These are phyloP conservation scores for Prunella fulvescens DNA, from an alignment of 2,113 vertebrate genomes.

Conservation along the genomic window DNA sequence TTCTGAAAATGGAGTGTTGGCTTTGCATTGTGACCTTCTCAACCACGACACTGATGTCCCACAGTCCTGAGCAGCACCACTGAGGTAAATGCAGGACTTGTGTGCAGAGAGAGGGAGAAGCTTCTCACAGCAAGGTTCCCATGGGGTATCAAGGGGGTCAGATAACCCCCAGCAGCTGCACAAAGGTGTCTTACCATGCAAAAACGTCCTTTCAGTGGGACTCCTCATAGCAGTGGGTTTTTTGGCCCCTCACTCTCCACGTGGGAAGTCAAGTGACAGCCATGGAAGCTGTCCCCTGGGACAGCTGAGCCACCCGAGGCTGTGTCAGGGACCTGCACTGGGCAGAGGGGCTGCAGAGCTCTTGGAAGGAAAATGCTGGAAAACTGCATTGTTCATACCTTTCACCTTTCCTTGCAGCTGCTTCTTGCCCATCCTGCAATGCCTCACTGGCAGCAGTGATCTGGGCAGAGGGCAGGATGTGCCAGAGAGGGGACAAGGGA, in stretches of 20 bases:
- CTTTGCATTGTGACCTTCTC: background rate
- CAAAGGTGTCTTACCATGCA: background rate
- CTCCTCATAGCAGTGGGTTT: fast-evolving
- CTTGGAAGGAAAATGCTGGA: background rate
- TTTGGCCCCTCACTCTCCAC: fast-evolving
- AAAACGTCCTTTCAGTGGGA: background rate
- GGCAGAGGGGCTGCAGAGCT: background rate
- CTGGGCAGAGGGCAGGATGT: background rate
- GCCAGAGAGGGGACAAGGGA: background rate
- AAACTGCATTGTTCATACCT: background rate
- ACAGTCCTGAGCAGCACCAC: background rate
- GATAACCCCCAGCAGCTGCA: background rate
- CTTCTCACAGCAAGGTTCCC: background rate
- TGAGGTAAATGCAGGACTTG: background rate
- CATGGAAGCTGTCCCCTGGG: background rate
- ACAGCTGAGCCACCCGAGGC: background rate
- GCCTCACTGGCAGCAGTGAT: fast-evolving
- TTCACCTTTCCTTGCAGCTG: background rate
- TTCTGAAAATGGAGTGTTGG: background rate
- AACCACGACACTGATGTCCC: background rate
- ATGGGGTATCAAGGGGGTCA: background rate
- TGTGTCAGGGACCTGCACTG: background rate
- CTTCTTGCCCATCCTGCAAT: background rate
- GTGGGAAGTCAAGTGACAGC: background rate
- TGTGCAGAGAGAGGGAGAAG: background rate